Base-by-base conservation (phyloP, 2,888 invertebrate genomes). In the Dorcus parallelipipedus region DNA sequence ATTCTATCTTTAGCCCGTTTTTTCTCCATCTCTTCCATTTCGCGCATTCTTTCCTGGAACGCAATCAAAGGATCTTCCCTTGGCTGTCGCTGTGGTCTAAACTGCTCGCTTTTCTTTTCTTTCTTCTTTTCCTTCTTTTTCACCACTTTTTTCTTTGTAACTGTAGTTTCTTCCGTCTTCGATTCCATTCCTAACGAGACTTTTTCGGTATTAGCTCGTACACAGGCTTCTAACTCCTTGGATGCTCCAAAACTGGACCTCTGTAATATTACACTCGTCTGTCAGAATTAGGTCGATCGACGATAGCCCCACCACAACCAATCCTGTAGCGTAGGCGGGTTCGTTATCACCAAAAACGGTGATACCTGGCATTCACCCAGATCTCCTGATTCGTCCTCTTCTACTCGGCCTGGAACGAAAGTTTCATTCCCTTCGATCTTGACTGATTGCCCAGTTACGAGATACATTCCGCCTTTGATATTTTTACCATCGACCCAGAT, bases 371-470 rank as follows among this genome's bases (percentile, higher is more conserved):
- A 89, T 88, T 69, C 90, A 90, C 62, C 87, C 84, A 14, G 86
- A 0, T 85, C 87, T 0, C 89, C 90, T 62, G 88, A 87, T 52
- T 84, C 84, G 1, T 86, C 88, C 59, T 87, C 84, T 61, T 89
- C 82, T 0, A 89, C 89, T 78, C 90, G 89, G 6, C 90, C 90
- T 2, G 90, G 85, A 0, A 84, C 81, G 56, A 76, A 76, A 10
- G 73, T 72, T 53, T 74, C 74, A 40, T 71, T 68, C 23, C 73
- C 73, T 41, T 76, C 76, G 0, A 87, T 87, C 68, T 88, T 86
- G 0, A 90, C 87, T 67, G 90, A 86, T 79, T 90, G 89, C 2
- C 91, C 91, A 3, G 90, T 89, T 10, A 91, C 88, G 73, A 91
- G 90, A 73, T 89, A 89, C 0, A 86, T 84, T 20, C 86, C 85